Base-by-base conservation (phyloP, 2,888 invertebrate species). In the Coelopa pilipes region DNA sequence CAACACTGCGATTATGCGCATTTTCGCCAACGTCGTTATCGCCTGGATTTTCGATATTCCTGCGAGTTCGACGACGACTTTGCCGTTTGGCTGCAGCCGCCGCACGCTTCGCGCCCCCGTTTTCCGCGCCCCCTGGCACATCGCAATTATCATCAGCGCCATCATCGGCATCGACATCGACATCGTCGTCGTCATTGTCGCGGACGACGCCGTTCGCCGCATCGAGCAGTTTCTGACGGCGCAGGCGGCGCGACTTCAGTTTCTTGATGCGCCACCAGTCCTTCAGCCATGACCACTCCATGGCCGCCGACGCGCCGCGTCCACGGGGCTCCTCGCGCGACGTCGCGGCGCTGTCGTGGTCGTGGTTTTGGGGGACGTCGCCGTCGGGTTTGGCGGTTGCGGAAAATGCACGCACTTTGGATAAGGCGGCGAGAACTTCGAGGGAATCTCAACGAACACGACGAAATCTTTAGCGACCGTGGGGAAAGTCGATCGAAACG, bases 241-340 rank as follows among this genome's bases (percentile, higher is more conserved):
- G 49, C 46, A 67, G 70, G n/a, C 68, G 73, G 45, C 73, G 76
- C 50, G 66, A 57, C 21, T 67, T 72, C 50, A 76, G 60, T 85
- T 90, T 90, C 88, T 93, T 93, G 75, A 93, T 89, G 76, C 93
- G 90, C 93, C 93, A 93, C 93, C 93, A 93, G 87, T 93, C 93
- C 87, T 93, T 93, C 83, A 93, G 89, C 93, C 93, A 93, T 81
- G 92, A 91, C 93, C 93, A 93, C 89, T 93, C 93, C 93, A 93
- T 93, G 83, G 45, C 11, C 11, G 21, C 7, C 19, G 11, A 0
- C 13, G 13, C 34, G 24, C 13, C 21, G 11, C 9, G n/a, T 24
- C 13, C 60, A 11, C 60, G 11, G 57, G 9, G 19, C 17, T 60
- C 24, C 24, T 62, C 62, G 34, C n/a, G 24, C 45, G 34, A 13